phyloP scores from a whole-genome alignment of 37 sponge, comb jelly and placozoan species.

The Mnemiopsis leidyi region DNA sequence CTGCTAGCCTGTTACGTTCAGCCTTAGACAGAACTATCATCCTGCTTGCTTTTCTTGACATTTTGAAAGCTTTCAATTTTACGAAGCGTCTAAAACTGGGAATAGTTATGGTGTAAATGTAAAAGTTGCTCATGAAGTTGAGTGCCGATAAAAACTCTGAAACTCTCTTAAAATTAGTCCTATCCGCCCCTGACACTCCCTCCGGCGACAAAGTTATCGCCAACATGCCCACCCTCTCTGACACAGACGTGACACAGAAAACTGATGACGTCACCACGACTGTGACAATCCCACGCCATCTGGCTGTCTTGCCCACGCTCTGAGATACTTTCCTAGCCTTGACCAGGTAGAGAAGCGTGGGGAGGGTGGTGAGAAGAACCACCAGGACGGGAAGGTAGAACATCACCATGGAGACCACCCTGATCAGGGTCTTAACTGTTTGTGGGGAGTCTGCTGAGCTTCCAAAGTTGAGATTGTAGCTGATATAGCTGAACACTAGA shows the following conservation, averaged over 20 bases:
- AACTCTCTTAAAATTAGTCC: background rate
- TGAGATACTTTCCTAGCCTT: background rate
- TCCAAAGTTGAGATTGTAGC: slow-evolving; percentile 3
- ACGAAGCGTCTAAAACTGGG: slow-evolving; percentile 24
- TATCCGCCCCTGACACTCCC: too few relatives aligned
- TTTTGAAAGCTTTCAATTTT: too few relatives aligned
- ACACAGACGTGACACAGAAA: background rate
- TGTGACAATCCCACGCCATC: slow-evolving; percentile 31
- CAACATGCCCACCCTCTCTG: background rate
- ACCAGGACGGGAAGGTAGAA: background rate
- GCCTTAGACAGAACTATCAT: too few relatives aligned
- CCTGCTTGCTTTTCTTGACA: too few relatives aligned
- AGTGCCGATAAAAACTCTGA: background rate
- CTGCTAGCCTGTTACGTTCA: too few relatives aligned
- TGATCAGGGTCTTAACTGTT: background rate
- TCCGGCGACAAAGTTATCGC: background rate
- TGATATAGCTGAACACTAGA: slow-evolving; percentile 2
- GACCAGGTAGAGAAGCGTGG: background rate
- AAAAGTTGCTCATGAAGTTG: background rate
- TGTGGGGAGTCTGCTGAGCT: background rate
- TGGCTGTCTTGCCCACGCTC: background rate
- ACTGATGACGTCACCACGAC: slow-evolving; percentile 1
- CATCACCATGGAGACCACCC: background rate
- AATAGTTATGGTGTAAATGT: background rate
- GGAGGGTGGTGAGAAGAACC: background rate